Base-by-base conservation (phyloP, 2,113 vertebrate species). In the Lamprologus sp. region DNA sequence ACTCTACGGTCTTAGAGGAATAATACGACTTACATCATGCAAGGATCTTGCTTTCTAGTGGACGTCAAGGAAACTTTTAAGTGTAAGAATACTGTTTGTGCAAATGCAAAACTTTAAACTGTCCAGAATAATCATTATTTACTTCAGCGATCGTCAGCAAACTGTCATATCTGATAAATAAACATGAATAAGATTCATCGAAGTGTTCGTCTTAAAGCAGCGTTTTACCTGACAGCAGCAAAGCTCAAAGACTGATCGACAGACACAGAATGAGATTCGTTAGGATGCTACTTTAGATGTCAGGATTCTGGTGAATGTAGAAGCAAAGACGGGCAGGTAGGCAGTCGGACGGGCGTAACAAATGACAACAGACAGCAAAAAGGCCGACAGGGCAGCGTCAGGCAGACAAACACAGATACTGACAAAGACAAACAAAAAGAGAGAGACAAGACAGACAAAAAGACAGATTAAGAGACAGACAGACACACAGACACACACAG, bases 391-490 rank as follows among this genome's bases (percentile, higher is more conserved):
- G 70, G 56, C 55, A 31, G 65, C 58, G 33, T 82, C 84, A 89
- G 79, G 55, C 84, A 85, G 73, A 83, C 37, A 80, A 45, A 85
- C 26, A 92, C 55, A 86, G 88, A 84, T 15, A 79, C 21, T 47
- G 73, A 92, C 84, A 93, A 87, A 55, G 83, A 95, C 86, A 93
- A 56, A 47, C 70, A 75, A 91, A 93, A 84, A 88, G 86, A 91
- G 85, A 93, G 33, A 89, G 81, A 93, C 85, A 93, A 82, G 87
- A 94, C 86, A 91, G 54, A 94, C 87, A 90, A 89, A 90, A 75
- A 92, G 86, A 90, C 92, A 93, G 89, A 89, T 86, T 93, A 90
- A 94, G 81, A 87, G 90, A 92, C 86, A 45, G 53, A 93, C 88
- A 81, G 10, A 79, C 26, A 60, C 6, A 63, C 14, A 81, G 58